phyloP scores from a whole-genome alignment of 2,888 invertebrate species.

The Sminthurides aquaticus region DNA sequence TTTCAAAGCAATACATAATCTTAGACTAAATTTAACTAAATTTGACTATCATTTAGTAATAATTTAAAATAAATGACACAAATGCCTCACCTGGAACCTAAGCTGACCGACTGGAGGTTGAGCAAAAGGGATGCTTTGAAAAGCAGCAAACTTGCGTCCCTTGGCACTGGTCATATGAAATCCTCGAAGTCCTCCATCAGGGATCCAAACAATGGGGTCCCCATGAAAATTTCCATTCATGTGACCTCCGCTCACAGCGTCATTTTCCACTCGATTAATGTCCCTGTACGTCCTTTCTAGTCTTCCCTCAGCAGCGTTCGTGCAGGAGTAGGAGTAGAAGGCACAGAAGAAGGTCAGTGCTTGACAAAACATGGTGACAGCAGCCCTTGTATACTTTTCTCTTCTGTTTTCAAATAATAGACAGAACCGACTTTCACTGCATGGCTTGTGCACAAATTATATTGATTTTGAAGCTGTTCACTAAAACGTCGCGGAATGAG shows the following conservation, averaged over 20 bases:
- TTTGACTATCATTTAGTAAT: no score
- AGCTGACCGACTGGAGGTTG: slow-evolving; percentile 73
- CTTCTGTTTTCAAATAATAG: no score
- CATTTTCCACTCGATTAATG: neutral
- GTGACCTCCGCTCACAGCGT: neutral
- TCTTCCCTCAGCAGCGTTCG: slow-evolving; percentile 16
- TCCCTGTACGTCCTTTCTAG: neutral
- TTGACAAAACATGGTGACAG: slow-evolving; percentile 18
- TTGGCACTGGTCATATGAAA: slow-evolving; percentile 32
- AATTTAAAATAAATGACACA: no score
- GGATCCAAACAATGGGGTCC: slow-evolving; percentile 29
- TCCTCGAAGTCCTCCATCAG: slow-evolving; percentile 34
- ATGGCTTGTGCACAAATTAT: no score
- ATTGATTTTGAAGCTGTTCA: no score
- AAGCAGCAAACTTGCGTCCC: slow-evolving; percentile 70
- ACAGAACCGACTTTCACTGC: no score
- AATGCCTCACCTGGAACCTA: slow-evolving; percentile 61
- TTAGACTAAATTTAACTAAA: no score
- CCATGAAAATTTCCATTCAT: neutral
- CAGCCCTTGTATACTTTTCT: no score
- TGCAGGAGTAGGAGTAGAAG: slow-evolving; percentile 26
- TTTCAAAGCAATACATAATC: no score
- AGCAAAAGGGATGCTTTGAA: slow-evolving; percentile 83
- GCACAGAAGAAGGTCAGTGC: slow-evolving; percentile 27
- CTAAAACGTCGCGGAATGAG: no score